These are phyloP conservation scores for Lepidurus arcticus DNA, from an alignment of 1,140 invertebrate genomes.

Conservation along the genomic window DNA sequence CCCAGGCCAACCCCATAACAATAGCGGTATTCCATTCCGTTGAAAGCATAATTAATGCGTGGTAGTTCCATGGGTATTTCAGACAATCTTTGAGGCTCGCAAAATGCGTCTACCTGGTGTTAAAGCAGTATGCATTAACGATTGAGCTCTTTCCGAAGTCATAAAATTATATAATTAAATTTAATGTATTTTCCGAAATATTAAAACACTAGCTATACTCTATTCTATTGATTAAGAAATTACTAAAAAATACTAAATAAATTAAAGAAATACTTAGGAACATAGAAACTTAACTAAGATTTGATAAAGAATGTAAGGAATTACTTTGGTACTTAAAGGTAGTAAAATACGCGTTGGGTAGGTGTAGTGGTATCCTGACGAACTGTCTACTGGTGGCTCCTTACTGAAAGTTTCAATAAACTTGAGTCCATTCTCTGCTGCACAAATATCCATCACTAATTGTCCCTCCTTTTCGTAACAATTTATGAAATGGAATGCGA, in stretches of 20 bases:
- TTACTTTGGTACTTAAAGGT: not conserved
- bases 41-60: constrained; percentile 45
- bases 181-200: too few relatives aligned
- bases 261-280: too few relatives aligned
- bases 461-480: constrained; percentile 51
- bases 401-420: too few relatives aligned
- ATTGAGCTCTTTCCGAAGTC: too few relatives aligned
- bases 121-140: not conserved
- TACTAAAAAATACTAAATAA: too few relatives aligned
- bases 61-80: constrained; percentile 41
- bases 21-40: constrained; percentile 44
- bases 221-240: too few relatives aligned
- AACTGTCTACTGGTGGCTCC: too few relatives aligned
- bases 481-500: constrained; percentile 54
- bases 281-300: too few relatives aligned
- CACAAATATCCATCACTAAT: constrained; percentile 44
- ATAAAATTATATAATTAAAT: too few relatives aligned
- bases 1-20: constrained; percentile 40
- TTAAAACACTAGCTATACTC: too few relatives aligned
- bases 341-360: constrained; percentile 25
- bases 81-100: constrained; percentile 35
- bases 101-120: not conserved
- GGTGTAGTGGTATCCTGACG: not conserved
- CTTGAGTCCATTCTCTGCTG: too few relatives aligned
- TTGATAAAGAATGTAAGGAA: too few relatives aligned